Base-by-base conservation (phyloP, 2,888 invertebrate genomes). In the Mycalesis mineus region DNA sequence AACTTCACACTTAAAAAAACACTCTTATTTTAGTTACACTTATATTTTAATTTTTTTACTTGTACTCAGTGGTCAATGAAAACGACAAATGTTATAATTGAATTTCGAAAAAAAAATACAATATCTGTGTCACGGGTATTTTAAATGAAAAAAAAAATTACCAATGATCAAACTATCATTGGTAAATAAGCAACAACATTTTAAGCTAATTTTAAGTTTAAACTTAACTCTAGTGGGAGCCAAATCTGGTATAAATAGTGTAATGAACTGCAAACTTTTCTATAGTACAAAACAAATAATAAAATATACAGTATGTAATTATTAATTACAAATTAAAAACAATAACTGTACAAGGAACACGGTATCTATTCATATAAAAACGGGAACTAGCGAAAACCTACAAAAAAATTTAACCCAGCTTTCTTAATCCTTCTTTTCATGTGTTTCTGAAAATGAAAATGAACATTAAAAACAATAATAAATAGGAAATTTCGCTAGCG, bases 341-440 rank as follows among this genome's bases (percentile, higher is more conserved):
- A 36, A 36, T 36, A 36, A 36, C 36, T 36, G 36, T 36, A 47
- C 31, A 47, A 33, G 45, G 13, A 47, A 47, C 45, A 47, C 4
- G 2, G 36, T 33, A 15, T 15, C 29, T 31, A 31, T 31, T 47
- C 2, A 7, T 15, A 45, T 45, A 7, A 42, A 42, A n/a, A n/a
- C 44, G 11, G 15, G 33, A 15, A 14, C 47, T 33, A 47, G 33
- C 45, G 9, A 11, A 14, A 45, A 33, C 14, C 47, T 45, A 47
- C 31, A 14, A 7, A n/a, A 9, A 47, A 11, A 47, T 33, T n/a
- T n/a, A n/a, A 47, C 13, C 6, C 29, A 9, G 9, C 7, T 17
- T 22, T 15, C 7, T 70, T 82, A 91, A 68, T 91, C 91, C 67
- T 86, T 89, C 70, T 91, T 91, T 65, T 91, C 90, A 56, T 91